These are phyloP conservation scores for Cyanoramphus novaezelandiae DNA, from an alignment of 2,113 vertebrate species.

Conservation along the genomic window DNA sequence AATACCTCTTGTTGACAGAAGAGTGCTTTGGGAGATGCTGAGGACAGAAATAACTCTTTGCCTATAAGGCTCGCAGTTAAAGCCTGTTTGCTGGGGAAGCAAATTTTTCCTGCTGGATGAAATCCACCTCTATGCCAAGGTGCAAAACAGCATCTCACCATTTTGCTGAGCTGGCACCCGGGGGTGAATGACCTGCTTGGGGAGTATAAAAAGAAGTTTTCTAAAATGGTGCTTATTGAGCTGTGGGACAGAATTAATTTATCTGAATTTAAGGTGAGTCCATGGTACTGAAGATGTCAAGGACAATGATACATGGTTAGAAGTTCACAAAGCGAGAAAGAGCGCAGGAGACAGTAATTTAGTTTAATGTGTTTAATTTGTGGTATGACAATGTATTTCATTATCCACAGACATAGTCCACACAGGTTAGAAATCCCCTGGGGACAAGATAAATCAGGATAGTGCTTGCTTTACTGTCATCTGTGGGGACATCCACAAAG, in stretches of 20 bases:
- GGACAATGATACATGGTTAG: background rate
- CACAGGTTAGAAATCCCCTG: conserved; percentile 1
- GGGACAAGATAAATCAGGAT: conserved; percentile 10
- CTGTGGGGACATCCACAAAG: background rate
- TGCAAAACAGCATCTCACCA: background rate
- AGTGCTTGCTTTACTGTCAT: conserved; percentile 21
- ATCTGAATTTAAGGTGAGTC: background rate
- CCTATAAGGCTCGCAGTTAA: background rate
- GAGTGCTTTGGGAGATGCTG: background rate
- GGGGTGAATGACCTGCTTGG: background rate
- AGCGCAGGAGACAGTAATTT: background rate
- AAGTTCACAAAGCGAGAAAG: conserved; percentile 15
- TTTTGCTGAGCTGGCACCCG: background rate
- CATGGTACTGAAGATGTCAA: background rate
- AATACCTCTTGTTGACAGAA: background rate
- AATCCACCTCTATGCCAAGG: background rate
- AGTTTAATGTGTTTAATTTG: conserved; percentile 32
- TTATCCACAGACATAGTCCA: background rate
- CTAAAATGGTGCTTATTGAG: background rate
- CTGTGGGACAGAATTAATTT: background rate
- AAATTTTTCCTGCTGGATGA: background rate
- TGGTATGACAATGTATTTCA: background rate
- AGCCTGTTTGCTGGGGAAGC: background rate
- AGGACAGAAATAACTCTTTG: background rate
- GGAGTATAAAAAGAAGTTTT: background rate